Evolutionary conservation across 2,113 vertebrate species (phyloP).

Genomic region (Aphyosemion australe): DNA sequence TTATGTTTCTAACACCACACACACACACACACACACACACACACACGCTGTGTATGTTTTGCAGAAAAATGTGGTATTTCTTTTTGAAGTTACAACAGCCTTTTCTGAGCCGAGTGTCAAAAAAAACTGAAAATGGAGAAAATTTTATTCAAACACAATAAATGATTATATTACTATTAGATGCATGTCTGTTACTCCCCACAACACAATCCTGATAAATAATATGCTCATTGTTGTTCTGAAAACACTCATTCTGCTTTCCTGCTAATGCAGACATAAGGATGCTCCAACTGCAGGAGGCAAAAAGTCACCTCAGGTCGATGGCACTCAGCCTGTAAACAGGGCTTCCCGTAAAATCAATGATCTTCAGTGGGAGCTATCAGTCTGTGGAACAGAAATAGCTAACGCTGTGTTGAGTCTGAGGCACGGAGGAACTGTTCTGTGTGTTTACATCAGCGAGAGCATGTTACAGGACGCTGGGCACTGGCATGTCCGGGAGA

Average conservation of each 20-base stretch:
- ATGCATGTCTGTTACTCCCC: conserved; percentile 8
- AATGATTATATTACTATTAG: neutral
- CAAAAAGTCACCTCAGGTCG: conserved; percentile 99
- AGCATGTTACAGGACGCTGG: conserved; percentile 42
- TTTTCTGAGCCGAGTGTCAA: too few relatives aligned
- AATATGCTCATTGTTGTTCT: conserved; percentile 41
- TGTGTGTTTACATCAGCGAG: conserved; percentile 63
- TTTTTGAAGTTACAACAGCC: too few relatives aligned
- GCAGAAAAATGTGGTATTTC: too few relatives aligned
- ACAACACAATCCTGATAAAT: conserved; percentile 47
- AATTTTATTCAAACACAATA: too few relatives aligned
- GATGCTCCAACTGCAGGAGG: conserved; percentile 93
- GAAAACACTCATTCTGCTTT: conserved; percentile 65
- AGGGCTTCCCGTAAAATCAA: conserved; percentile 99
- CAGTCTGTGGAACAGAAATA: conserved; percentile 85
- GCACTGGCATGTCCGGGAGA: conserved; percentile 60
- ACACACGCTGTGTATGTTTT: too few relatives aligned
- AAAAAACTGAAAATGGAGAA: too few relatives aligned
- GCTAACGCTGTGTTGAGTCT: conserved; percentile 77
- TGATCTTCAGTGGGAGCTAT: conserved; percentile 96
- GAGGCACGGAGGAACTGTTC: conserved; percentile 49
- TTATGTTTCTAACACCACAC: too few relatives aligned
- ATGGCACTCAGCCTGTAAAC: conserved; percentile 99
- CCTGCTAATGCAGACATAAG: conserved; percentile 88
- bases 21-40: too few relatives aligned